phyloP scores from a whole-genome alignment of 1,140 invertebrate genomes.

The Orius insidiosus region DNA sequence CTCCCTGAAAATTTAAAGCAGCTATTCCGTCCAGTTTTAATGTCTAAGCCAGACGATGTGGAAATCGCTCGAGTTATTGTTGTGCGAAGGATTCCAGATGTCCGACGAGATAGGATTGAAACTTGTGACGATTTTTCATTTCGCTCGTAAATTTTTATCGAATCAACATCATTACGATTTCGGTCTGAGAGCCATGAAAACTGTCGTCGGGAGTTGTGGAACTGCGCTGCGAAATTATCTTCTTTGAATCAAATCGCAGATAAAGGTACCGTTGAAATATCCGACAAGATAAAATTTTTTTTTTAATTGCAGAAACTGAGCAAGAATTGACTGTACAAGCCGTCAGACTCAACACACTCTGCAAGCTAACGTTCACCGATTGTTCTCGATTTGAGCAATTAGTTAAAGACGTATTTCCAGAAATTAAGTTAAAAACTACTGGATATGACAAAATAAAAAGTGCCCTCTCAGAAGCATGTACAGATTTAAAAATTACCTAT shows the following conservation, averaged over 20 bases:
- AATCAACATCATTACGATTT: constrained; percentile 93
- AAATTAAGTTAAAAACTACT: constrained; percentile 31
- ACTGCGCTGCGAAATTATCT: constrained; percentile 29
- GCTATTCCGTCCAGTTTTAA: constrained; percentile 79
- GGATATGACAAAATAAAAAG: constrained; percentile 38
- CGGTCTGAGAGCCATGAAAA: constrained; percentile 89
- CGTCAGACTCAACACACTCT: constrained; percentile 71
- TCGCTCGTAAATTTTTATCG: constrained; percentile 58
- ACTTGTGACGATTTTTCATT: constrained; percentile 62
- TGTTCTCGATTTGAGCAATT: constrained; percentile 55
- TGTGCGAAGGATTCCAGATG: constrained; percentile 64
- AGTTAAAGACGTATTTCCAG: constrained; percentile 62
- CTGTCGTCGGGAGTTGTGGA: constrained; percentile 59
- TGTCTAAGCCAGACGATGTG: constrained; percentile 73
- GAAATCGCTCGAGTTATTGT: constrained; percentile 77
- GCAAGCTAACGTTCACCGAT: constrained; percentile 80
- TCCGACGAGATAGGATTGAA: constrained; percentile 56
- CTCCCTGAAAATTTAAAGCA: constrained; percentile 85
- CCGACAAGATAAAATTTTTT: too few species aligned
- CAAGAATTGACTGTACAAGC: constrained; percentile 56
- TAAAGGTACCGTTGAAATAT: too few species aligned
- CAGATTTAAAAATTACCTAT: constrained; percentile 37
- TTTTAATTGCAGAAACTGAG: too few species aligned
- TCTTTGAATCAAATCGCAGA: too few species aligned
- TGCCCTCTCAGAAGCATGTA: constrained; percentile 40